These are phyloP conservation scores for Tanaodytes sp. DNA, from an alignment of 2,888 invertebrate species.

Conservation along the genomic window DNA sequence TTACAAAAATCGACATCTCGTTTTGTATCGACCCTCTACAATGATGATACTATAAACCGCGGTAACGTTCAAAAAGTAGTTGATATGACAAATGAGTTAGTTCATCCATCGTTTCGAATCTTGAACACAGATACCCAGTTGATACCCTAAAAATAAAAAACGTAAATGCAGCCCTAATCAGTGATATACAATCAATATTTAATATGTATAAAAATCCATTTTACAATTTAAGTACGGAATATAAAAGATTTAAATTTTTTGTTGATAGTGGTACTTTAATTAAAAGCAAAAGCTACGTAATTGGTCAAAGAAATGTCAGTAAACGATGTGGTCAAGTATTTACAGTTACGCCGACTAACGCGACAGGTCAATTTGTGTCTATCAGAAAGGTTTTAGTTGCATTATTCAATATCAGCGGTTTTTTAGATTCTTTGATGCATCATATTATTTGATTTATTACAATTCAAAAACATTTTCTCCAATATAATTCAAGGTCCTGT, in stretches of 20 bases:
- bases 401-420: conserved; percentile 22
- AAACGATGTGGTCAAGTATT: conserved; percentile 11
- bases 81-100: too few relatives aligned
- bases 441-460: conserved; percentile 11
- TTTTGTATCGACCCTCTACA: too few relatives aligned
- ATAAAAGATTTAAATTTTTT: conserved; percentile 23
- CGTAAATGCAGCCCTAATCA: conserved; percentile 1
- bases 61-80: too few relatives aligned
- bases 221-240: conserved; percentile 11
- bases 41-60: too few relatives aligned
- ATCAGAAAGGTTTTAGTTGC: conserved; percentile 9
- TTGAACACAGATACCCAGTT: too few relatives aligned
- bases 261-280: conserved; percentile 19
- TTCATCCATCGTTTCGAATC: too few relatives aligned
- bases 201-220: conserved; percentile 21
- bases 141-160: not conserved
- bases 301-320: conserved; percentile 8
- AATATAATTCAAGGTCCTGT: conserved; percentile 32
- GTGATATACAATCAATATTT: not conserved
- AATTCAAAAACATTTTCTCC: conserved; percentile 9
- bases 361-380: conserved; percentile 29
- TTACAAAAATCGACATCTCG: too few relatives aligned
- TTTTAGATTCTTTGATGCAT: conserved; percentile 21
- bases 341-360: conserved; percentile 10
- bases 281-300: conserved; percentile 16